These are phyloP conservation scores for Bacillus rossius DNA, from an alignment of 1,140 invertebrate genomes.

Conservation along the genomic window DNA sequence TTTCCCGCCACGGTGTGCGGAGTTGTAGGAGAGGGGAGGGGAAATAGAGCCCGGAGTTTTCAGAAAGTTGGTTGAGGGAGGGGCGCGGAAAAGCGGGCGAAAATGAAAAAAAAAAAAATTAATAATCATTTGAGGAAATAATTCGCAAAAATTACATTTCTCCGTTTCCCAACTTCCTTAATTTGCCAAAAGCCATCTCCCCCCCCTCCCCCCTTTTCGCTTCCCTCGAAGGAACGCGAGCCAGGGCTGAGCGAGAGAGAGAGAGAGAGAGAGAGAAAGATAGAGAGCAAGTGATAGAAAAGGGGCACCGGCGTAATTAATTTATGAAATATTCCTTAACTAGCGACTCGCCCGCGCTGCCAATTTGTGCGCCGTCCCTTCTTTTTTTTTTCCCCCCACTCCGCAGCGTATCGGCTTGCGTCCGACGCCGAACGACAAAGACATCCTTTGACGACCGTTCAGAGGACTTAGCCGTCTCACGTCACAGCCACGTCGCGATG, in stretches of 20 bases:
- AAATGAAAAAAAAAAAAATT: too few species aligned
- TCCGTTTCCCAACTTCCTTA: slow-evolving; percentile 17
- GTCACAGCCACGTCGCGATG: too few species aligned
- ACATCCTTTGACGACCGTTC: too few species aligned
- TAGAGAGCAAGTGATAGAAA: neutral
- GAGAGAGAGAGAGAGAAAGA: neutral
- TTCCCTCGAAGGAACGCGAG: slow-evolving; percentile 6
- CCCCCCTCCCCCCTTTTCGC: neutral
- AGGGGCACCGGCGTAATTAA: neutral
- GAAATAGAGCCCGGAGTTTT: too few species aligned
- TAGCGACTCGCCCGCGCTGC: neutral
- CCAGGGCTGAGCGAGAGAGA: neutral
- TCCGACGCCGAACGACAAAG: too few species aligned
- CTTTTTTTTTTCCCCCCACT: too few species aligned
- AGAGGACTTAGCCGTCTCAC: too few species aligned
- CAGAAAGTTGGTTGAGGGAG: neutral
- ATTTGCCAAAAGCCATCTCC: slow-evolving; percentile 20
- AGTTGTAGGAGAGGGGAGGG: too few species aligned
- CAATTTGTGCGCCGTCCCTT: neutral
- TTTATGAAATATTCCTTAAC: slow-evolving; percentile 8
- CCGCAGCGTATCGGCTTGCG: too few species aligned
- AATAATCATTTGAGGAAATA: slow-evolving; percentile 4
- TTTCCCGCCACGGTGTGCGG: slow-evolving; percentile 1
- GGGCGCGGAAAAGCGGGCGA: neutral
- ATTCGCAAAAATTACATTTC: slow-evolving; percentile 21